phyloP scores from a whole-genome alignment of 2,113 vertebrate genomes.

The Hymenochirus boettgeri region DNA sequence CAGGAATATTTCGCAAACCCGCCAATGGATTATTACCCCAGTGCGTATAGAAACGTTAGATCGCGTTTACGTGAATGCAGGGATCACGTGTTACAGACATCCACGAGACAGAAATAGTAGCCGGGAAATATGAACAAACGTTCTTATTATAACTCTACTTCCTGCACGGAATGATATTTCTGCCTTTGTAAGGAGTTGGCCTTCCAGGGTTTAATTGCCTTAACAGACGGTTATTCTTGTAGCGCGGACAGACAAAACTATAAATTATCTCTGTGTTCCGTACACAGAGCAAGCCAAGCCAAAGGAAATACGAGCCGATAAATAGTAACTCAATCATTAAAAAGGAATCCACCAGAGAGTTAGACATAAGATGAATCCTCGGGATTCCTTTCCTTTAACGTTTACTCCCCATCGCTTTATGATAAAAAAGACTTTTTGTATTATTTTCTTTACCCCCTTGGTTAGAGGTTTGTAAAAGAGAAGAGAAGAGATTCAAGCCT shows the following conservation, averaged over 20 bases:
- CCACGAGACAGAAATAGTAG: no score
- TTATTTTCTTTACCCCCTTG: neutral
- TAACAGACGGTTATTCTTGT: neutral
- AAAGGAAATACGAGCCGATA: constrained; percentile 13
- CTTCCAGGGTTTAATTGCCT: neutral
- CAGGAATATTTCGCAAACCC: no score
- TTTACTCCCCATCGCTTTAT: neutral
- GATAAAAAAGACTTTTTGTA: constrained; percentile 7
- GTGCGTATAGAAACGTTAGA: no score
- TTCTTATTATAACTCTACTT: no score
- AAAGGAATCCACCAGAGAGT: neutral
- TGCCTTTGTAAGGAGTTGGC: neutral
- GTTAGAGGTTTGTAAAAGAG: no score
- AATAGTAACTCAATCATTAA: constrained; percentile 33
- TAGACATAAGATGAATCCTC: neutral
- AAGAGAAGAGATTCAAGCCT: neutral
- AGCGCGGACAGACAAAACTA: neutral
- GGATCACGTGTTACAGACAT: no score
- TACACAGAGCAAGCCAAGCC: constrained; percentile 3
- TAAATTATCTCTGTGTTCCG: constrained; percentile 15
- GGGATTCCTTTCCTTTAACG: constrained; percentile 3
- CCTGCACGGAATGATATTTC: no score
- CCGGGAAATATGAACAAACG: no score
- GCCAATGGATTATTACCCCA: no score
- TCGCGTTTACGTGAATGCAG: no score